Percentiles rank a stretch among this genome's conserved stretches.
Conservation (phyloP, 2,888 invertebrate genomes). For the Plagiodera versicolora region DNA sequence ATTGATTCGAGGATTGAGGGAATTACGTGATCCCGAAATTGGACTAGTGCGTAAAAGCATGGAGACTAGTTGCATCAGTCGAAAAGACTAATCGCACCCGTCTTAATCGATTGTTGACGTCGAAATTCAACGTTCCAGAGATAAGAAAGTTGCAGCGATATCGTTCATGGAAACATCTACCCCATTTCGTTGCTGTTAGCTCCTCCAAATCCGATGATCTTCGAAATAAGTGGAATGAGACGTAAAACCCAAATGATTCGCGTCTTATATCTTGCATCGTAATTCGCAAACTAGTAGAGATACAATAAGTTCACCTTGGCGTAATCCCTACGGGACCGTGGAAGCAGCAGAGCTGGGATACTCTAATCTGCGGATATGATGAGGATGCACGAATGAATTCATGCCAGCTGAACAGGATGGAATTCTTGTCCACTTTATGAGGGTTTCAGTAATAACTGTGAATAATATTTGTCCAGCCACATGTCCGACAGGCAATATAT, state of each 20-base stretch:
- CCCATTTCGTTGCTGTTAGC: background rate
- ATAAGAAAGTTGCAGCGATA: too few relatives aligned
- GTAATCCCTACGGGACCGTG: slow-evolving; percentile 34
- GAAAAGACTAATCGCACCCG: too few relatives aligned
- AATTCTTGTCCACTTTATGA: slow-evolving; percentile 26
- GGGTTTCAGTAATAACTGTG: slow-evolving; percentile 36
- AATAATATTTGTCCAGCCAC: slow-evolving; percentile 24
- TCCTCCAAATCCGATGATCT: background rate
- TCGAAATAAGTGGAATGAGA: background rate
- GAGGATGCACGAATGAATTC: slow-evolving; percentile 57
- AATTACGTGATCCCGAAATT: too few relatives aligned
- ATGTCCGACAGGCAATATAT: too few relatives aligned
- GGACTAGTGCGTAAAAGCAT: too few relatives aligned
- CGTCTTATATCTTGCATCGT: slow-evolving; percentile 18
- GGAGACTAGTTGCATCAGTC: too few relatives aligned
- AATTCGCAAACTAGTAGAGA: slow-evolving; percentile 23
- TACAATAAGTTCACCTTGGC: slow-evolving; percentile 46
- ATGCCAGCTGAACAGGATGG: slow-evolving; percentile 42
- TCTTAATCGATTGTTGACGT: too few relatives aligned
- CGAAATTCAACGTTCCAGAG: too few relatives aligned
- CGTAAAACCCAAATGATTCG: slow-evolving; percentile 10
- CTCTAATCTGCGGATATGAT: slow-evolving; percentile 69
- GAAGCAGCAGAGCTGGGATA: slow-evolving; percentile 47
- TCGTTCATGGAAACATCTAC: too few relatives aligned
- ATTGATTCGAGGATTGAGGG: too few relatives aligned